phyloP scores from a whole-genome alignment of 2,888 invertebrate species.

The Torymus aiolomorphi region DNA sequence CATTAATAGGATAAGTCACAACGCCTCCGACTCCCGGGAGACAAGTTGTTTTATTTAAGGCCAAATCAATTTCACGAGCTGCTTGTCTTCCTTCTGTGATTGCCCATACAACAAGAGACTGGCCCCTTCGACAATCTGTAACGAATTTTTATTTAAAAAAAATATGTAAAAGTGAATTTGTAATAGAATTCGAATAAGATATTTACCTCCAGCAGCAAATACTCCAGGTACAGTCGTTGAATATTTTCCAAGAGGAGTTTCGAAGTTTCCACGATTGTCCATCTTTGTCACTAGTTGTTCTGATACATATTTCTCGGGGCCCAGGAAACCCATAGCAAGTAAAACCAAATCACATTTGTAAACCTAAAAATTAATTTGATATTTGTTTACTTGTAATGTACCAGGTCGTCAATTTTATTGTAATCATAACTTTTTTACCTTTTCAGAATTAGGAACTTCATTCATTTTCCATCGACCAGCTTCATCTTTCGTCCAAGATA shows the following conservation, averaged over 20 bases:
- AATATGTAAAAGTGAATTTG: neutral
- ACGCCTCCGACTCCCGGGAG: conserved; percentile 96
- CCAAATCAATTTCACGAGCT: conserved; percentile 93
- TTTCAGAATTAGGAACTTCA: conserved; percentile 88
- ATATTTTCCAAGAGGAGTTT: conserved; percentile 87
- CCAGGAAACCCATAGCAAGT: conserved; percentile 98
- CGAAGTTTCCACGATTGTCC: conserved; percentile 95
- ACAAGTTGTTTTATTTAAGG: conserved; percentile 86
- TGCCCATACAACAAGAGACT: conserved; percentile 99
- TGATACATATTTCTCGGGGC: conserved; percentile 93
- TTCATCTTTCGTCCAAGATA: conserved; percentile 95
- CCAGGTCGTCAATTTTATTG: neutral
- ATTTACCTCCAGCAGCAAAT: conserved; percentile 95
- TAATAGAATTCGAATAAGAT: conserved; percentile 21
- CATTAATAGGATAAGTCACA: conserved; percentile 74
- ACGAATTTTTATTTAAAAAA: conserved; percentile 10
- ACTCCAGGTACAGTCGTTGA: conserved; percentile 88
- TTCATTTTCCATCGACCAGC: conserved; percentile 96
- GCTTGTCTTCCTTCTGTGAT: conserved; percentile 99
- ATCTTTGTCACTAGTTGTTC: conserved; percentile 86
- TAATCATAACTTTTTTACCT: conserved; percentile 70
- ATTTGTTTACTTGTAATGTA: neutral
- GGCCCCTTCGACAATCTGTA: conserved; percentile 97
- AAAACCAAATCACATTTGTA: conserved; percentile 94
- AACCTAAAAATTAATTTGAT: conserved; percentile 73